A percentile compares a stretch with the other conserved stretches of the same genome.
Conservation (phyloP, 2,113 vertebrate genomes). For the Polyodon spathula region DNA sequence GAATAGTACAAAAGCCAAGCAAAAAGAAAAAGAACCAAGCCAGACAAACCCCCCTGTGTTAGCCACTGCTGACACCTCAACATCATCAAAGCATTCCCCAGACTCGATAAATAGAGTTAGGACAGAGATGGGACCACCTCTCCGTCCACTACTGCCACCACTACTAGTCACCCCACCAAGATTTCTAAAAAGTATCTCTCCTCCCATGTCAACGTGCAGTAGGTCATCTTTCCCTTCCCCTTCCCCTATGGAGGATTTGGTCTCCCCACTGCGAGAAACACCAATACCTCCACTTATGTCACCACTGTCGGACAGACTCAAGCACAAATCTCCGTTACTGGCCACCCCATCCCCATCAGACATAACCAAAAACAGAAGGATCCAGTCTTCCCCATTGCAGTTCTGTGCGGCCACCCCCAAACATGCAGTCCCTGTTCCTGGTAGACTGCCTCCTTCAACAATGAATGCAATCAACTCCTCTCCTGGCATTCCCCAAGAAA, state of each 20-base stretch:
- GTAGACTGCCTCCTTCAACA: constrained; percentile 66
- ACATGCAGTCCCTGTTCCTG: constrained; percentile 85
- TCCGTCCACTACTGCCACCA: constrained; percentile 74
- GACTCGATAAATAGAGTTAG: constrained; percentile 60
- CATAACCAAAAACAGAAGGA: constrained; percentile 34
- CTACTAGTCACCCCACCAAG: constrained; percentile 71
- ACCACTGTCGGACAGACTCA: constrained; percentile 28
- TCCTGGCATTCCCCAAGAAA: constrained; percentile 61
- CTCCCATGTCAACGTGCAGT: constrained; percentile 42
- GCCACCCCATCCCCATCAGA: constrained; percentile 55
- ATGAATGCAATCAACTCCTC: constrained; percentile 36
- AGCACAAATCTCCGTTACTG: constrained; percentile 40
- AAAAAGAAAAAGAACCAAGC: constrained; percentile 5
- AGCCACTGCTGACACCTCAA: constrained; percentile 35
- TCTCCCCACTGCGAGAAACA: constrained; percentile 43
- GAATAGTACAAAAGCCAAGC: neutral
- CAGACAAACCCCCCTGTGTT: constrained; percentile 20
- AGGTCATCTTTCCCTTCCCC: constrained; percentile 55
- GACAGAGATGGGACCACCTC: constrained; percentile 76
- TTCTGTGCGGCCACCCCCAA: constrained; percentile 93
- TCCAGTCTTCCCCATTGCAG: constrained; percentile 74
- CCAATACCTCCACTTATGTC: constrained; percentile 41
- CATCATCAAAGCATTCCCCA: constrained; percentile 31
- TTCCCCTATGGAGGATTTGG: constrained; percentile 48
- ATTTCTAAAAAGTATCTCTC: constrained; percentile 36